Conservation (phyloP, 2,888 invertebrate genomes). For the Chrysolina americana region DNA sequence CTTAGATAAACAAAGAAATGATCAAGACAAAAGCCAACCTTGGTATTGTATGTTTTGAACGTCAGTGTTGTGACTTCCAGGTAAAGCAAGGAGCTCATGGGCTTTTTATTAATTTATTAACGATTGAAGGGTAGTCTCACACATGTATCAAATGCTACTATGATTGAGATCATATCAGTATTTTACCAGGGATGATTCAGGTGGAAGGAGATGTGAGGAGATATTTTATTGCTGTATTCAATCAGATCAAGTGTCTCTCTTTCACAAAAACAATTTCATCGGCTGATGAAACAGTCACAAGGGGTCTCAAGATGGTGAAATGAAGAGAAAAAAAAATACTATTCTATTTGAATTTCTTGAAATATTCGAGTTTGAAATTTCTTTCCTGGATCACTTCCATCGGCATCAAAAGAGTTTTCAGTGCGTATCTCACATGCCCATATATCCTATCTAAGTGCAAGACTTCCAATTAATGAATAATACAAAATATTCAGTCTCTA, state of each 20-base stretch:
- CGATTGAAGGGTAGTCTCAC: neutral
- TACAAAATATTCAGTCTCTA: too few species aligned
- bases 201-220: neutral
- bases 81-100: constrained; percentile 44
- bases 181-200: neutral
- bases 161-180: neutral
- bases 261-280: too few species aligned
- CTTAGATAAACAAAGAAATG: constrained; percentile 10
- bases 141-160: neutral
- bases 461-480: too few species aligned
- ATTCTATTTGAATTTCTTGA: too few species aligned
- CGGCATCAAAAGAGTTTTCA: too few species aligned
- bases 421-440: too few species aligned
- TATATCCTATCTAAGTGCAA: too few species aligned
- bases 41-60: constrained; percentile 15
- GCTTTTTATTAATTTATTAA: constrained; percentile 32
- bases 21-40: constrained; percentile 27
- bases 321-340: too few species aligned
- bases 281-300: too few species aligned
- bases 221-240: neutral
- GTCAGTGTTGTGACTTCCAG: constrained; percentile 42
- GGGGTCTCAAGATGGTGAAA: too few species aligned
- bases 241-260: neutral
- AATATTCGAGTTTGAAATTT: too few species aligned
- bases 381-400: too few species aligned